Base-by-base conservation (phyloP, 53 echinoderm and acorn worm genomes). In the Temnopleurus reevesii region DNA sequence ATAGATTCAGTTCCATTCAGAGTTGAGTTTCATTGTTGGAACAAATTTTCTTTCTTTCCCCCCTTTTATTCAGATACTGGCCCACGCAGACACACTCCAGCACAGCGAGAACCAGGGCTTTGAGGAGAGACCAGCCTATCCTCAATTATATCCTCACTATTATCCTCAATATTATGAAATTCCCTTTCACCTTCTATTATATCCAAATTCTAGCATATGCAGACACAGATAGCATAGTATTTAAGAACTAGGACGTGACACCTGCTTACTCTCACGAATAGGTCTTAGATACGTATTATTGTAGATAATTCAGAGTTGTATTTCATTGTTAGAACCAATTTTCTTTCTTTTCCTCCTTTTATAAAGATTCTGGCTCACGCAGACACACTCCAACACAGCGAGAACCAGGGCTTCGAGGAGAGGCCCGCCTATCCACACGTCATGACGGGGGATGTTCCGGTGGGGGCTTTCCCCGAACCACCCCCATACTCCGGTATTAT, bases 381-480 rank as follows among this genome's bases (percentile, higher is more conserved):
- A 18, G 88, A 87, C 71, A 49, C 88, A 13, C 71, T 87, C 4
- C 88, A 87, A 23, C 88, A 87, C 53, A 54, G 88, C 45, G 88
- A 87, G 45, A 87, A 87, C 53, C 88, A 87, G 35, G 88, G 88
- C 51, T 87, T 87, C 66, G 88, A 87, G 21, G 88, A 87, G 71
- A 47, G 88, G 45, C 88, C 88, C 8, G 88, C 89, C 25, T 91
- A 92, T 81, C 94, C 94, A 15, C 91, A 84, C 18, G 90, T 90
- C 38, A 80, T 80, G 55, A 76, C 88, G 13, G 55, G 25, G 15
- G 34, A 81, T 29, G 53, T 59, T 46, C 89, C 93, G 21, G 85
- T 86, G 2, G 90, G 91, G 12, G 71, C 89, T 30, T 91, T 91
- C 59, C 76, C 89, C 26, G 93, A 63, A 33, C 91, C 93, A 2